Conservation (phyloP, 2,113 vertebrate genomes). For the Leucopsar rothschildi region DNA sequence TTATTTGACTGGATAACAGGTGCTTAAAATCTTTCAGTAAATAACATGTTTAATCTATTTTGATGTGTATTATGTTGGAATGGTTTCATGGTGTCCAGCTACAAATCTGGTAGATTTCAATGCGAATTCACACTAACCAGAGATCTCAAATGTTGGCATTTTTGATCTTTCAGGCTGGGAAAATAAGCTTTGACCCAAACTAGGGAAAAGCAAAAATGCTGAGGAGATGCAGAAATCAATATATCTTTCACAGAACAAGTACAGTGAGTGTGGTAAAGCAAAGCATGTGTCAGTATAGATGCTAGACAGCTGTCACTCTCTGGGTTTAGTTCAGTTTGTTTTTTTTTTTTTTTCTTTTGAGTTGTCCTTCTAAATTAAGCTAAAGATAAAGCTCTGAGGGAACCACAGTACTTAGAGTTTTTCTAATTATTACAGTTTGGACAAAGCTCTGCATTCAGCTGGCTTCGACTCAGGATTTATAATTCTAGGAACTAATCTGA, state of each 20-base stretch:
- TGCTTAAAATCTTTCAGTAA: neutral
- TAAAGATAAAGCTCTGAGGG: neutral
- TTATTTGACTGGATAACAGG: neutral
- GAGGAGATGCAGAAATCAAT: neutral
- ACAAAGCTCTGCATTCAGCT: slow-evolving; percentile 93
- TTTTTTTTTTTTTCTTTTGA: neutral
- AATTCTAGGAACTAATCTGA: slow-evolving; percentile 94
- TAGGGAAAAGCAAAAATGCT: neutral
- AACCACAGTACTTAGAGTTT: neutral
- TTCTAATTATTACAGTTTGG: slow-evolving; percentile 70
- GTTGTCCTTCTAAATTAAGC: neutral
- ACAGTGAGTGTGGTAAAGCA: neutral
- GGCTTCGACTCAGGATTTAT: slow-evolving; percentile 94
- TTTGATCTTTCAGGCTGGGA: neutral
- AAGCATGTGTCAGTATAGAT: neutral
- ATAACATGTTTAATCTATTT: neutral
- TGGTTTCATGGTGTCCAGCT: neutral
- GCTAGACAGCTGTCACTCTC: neutral
- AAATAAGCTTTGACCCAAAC: neutral
- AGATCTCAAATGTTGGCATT: neutral
- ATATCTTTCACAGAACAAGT: neutral
- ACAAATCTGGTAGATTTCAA: neutral
- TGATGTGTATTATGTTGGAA: neutral
- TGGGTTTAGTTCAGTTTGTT: neutral
- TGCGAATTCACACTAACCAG: neutral